These are phyloP conservation scores for Loris lydekkerianus DNA, from an alignment of 2,797 vertebrate species.

Conservation along the genomic window DNA sequence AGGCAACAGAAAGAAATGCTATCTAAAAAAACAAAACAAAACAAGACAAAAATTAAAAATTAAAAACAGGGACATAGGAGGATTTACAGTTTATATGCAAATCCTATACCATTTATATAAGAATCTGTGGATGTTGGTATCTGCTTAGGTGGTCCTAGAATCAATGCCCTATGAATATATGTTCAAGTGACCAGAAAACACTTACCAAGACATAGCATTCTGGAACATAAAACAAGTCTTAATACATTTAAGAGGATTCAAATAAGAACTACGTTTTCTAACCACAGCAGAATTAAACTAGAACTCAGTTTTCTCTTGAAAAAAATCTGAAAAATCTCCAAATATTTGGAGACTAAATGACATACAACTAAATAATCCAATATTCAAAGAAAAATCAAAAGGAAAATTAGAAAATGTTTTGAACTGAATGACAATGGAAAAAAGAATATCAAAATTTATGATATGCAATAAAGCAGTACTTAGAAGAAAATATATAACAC, in stretches of 20 bases:
- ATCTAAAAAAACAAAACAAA: background rate
- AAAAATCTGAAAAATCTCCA: conserved; percentile 30
- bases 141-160: background rate
- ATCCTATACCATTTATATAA: background rate
- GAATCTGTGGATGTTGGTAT: background rate
- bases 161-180: background rate
- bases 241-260: conserved; percentile 54
- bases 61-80: background rate
- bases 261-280: conserved; percentile 49
- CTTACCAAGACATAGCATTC: conserved; percentile 47
- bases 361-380: conserved; percentile 26
- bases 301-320: conserved; percentile 47
- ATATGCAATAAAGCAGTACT: conserved; percentile 11
- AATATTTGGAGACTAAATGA: conserved; percentile 29
- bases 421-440: conserved; percentile 16
- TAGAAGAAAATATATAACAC: conserved; percentile 12
- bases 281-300: conserved; percentile 5
- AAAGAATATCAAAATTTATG: conserved; percentile 34
- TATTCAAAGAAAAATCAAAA: conserved; percentile 46
- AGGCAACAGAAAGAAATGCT: background rate
- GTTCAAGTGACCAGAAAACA: conserved; percentile 37
- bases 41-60: background rate
- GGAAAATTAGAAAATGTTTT: conserved; percentile 53
- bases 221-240: conserved; percentile 39
- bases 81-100: background rate